These are phyloP conservation scores for Mixornis gularis DNA, from an alignment of 2,113 vertebrate genomes.

Conservation along the genomic window DNA sequence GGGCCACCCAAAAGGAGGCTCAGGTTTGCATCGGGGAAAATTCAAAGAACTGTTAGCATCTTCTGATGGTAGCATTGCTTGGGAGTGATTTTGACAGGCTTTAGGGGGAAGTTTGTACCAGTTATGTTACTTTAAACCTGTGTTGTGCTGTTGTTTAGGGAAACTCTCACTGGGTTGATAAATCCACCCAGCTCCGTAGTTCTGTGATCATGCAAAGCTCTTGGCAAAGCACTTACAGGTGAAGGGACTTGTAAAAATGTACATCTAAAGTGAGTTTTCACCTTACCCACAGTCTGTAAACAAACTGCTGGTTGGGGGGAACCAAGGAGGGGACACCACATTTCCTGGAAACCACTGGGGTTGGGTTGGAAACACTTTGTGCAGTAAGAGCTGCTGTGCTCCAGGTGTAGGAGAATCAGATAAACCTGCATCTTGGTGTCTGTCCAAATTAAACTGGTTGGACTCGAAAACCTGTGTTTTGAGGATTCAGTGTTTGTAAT, in stretches of 20 bases:
- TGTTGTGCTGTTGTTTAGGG: not conserved
- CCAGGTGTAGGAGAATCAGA: not conserved
- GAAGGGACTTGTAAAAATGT: not conserved
- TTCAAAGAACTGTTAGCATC: not conserved
- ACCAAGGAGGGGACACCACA: rapidly evolving
- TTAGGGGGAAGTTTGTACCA: not conserved
- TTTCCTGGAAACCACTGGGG: not conserved
- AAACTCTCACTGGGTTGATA: not conserved
- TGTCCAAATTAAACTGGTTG: not conserved
- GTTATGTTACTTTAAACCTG: not conserved
- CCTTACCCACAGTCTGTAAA: not conserved
- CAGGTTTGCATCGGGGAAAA: not conserved
- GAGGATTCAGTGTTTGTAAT: not conserved
- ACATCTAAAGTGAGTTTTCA: not conserved
- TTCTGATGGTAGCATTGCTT: not conserved
- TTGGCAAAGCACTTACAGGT: not conserved
- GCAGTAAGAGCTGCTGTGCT: not conserved
- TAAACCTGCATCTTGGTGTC: not conserved
- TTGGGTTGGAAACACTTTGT: rapidly evolving
- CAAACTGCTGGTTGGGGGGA: not conserved
- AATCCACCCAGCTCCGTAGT: rapidly evolving
- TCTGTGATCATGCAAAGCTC: not conserved
- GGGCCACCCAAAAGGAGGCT: conserved; percentile 23
- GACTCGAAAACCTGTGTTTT: not conserved
- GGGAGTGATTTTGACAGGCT: not conserved